Conservation (phyloP, 1,140 invertebrate species). For the Drosophila orosa region DNA sequence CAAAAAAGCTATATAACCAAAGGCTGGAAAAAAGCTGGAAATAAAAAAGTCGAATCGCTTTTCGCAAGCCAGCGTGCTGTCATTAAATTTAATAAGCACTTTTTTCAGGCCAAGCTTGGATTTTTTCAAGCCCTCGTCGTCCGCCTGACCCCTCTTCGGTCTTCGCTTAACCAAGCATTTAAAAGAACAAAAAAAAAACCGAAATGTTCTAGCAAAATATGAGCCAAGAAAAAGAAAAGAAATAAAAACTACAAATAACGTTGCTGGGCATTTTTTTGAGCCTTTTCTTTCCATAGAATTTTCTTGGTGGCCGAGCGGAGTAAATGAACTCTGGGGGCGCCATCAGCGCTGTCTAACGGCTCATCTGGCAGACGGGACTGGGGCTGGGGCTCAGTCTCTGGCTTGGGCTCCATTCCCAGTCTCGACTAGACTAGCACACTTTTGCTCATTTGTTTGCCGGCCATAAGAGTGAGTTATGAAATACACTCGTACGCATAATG, state of each 20-base stretch:
- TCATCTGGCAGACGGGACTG: slow-evolving; percentile 43
- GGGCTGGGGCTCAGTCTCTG: neutral
- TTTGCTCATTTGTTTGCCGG: slow-evolving; percentile 50
- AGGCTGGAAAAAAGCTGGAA: slow-evolving; percentile 39
- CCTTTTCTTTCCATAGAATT: slow-evolving; percentile 57
- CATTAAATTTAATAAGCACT: slow-evolving; percentile 83
- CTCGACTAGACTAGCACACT: slow-evolving; percentile 39
- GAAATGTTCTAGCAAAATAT: slow-evolving; percentile 70
- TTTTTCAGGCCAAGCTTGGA: slow-evolving; percentile 79
- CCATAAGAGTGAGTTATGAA: slow-evolving; percentile 40
- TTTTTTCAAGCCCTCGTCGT: slow-evolving; percentile 53
- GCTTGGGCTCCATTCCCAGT: slow-evolving; percentile 2
- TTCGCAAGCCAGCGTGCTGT: slow-evolving; percentile 83
- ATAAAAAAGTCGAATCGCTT: slow-evolving; percentile 67
- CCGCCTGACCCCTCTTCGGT: slow-evolving; percentile 2
- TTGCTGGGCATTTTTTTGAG: slow-evolving; percentile 20
- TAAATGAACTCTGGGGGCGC: slow-evolving; percentile 72
- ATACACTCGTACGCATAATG: slow-evolving; percentile 42
- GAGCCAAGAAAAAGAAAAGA: slow-evolving; percentile 42
- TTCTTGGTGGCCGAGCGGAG: slow-evolving; percentile 56
- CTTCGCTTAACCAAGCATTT: slow-evolving; percentile 53
- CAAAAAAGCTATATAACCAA: slow-evolving; percentile 41
- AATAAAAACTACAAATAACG: slow-evolving; percentile 63
- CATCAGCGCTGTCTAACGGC: slow-evolving; percentile 63
- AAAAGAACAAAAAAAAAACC: slow-evolving; percentile 25